A percentile compares a stretch with the other conserved stretches of the same genome.
Conservation (phyloP, 2,888 invertebrate genomes). For the Cheilosia impressa region DNA sequence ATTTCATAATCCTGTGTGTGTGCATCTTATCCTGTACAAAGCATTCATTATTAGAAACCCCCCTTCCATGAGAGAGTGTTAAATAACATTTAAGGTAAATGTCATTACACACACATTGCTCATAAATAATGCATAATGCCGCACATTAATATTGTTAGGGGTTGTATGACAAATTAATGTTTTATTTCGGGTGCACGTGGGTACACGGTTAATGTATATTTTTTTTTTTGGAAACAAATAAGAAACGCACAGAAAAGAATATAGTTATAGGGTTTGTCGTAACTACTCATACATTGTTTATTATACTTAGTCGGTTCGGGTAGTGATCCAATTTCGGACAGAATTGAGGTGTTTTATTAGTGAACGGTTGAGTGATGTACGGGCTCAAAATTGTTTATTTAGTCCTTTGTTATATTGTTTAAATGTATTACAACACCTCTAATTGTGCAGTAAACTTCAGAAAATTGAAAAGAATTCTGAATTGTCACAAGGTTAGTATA, state of each 20-base stretch:
- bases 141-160: neutral
- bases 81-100: conserved; percentile 35
- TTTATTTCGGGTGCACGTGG: neutral
- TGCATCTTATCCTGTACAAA: too few species aligned
- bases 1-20: too few species aligned
- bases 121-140: conserved; percentile 38
- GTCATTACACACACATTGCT: conserved; percentile 24
- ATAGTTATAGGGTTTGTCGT: neutral
- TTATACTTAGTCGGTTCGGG: conserved; percentile 36
- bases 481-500: too few species aligned
- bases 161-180: conserved; percentile 31
- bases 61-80: conserved; percentile 11
- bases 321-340: conserved; percentile 11
- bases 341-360: neutral
- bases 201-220: neutral
- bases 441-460: too few species aligned
- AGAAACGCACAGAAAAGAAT: conserved; percentile 4
- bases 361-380: neutral
- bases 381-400: conserved; percentile 1
- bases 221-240: neutral
- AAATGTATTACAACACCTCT: too few species aligned
- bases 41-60: neutral
- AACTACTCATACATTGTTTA: conserved; percentile 29
- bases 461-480: too few species aligned
- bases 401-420: too few species aligned